Conservation (phyloP, 2,888 invertebrate species). For the Molorchus minor region DNA sequence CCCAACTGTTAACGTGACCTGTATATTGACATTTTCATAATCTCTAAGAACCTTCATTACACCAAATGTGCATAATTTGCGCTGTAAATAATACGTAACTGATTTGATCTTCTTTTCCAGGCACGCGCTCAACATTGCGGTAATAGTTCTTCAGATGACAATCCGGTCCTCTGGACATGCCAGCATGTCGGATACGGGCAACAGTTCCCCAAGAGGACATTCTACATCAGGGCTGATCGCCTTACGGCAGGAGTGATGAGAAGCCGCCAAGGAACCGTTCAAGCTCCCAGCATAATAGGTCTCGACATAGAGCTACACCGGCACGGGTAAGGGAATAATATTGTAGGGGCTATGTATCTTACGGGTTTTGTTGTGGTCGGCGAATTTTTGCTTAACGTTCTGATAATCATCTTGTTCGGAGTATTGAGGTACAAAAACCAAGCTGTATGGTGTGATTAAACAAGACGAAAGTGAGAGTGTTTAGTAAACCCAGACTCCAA, state of each 20-base stretch:
- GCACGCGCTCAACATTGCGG: slow-evolving; percentile 60
- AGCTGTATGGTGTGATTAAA: too few relatives aligned
- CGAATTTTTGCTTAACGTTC: too few relatives aligned
- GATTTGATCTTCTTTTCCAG: slow-evolving; percentile 42
- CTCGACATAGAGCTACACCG: slow-evolving; percentile 73
- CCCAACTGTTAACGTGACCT: too few relatives aligned
- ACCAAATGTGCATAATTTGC: too few relatives aligned
- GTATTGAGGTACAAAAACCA: neutral
- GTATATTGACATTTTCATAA: too few relatives aligned
- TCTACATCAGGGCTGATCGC: slow-evolving; percentile 71
- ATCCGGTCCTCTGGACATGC: slow-evolving; percentile 92
- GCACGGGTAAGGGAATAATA: slow-evolving; percentile 67
- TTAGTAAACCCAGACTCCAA: too few relatives aligned
- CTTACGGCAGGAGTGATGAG: slow-evolving; percentile 71
- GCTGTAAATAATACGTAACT: too few relatives aligned
- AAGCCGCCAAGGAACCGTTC: slow-evolving; percentile 70
- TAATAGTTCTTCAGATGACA: slow-evolving; percentile 85
- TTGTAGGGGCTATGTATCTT: too few relatives aligned
- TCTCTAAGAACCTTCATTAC: too few relatives aligned
- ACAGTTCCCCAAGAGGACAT: slow-evolving; percentile 69
- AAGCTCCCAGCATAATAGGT: slow-evolving; percentile 70
- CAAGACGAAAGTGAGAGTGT: too few relatives aligned
- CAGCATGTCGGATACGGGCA: slow-evolving; percentile 91
- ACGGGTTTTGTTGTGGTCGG: too few relatives aligned
- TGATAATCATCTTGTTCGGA: neutral